These are phyloP conservation scores for Perithous albicinctus DNA, from an alignment of 2,888 invertebrate species.

Conservation along the genomic window DNA sequence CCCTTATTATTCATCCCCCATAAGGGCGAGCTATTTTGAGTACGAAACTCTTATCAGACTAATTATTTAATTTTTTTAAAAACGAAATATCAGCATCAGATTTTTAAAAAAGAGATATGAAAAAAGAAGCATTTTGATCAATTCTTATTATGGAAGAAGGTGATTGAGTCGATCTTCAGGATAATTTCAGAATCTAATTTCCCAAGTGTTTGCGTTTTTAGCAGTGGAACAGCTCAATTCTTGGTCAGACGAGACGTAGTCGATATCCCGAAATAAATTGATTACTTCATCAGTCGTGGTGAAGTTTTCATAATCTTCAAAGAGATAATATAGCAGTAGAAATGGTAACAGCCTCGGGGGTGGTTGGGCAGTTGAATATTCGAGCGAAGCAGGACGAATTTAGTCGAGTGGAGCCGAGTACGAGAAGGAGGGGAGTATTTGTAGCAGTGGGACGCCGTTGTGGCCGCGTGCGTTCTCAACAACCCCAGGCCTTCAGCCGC, in stretches of 20 bases:
- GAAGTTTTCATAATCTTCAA: constrained; percentile 50
- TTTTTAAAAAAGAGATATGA: no score
- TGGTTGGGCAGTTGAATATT: constrained; percentile 40
- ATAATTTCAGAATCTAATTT: not conserved
- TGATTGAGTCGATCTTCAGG: not conserved
- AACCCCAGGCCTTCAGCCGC: constrained; percentile 38
- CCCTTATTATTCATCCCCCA: no score
- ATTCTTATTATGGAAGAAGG: not conserved
- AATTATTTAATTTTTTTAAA: no score
- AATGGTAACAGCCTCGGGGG: constrained; percentile 6
- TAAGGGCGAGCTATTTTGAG: no score
- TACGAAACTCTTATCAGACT: not conserved
- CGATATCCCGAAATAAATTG: constrained; percentile 41
- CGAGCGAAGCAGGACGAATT: constrained; percentile 25
- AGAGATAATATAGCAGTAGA: constrained; percentile 11
- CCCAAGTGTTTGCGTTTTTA: not conserved
- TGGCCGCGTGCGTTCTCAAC: constrained; percentile 27
- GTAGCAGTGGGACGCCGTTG: constrained; percentile 4
- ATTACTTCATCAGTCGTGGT: constrained; percentile 41
- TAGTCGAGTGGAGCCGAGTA: constrained; percentile 47
- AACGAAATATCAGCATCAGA: not conserved
- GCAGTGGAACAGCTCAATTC: not conserved
- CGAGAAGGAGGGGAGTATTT: not conserved
- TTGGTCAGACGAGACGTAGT: constrained; percentile 35
- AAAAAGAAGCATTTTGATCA: not conserved